Evolutionary conservation across 2,113 vertebrate genomes (phyloP).

Genomic region (Athene cunicularia): DNA sequence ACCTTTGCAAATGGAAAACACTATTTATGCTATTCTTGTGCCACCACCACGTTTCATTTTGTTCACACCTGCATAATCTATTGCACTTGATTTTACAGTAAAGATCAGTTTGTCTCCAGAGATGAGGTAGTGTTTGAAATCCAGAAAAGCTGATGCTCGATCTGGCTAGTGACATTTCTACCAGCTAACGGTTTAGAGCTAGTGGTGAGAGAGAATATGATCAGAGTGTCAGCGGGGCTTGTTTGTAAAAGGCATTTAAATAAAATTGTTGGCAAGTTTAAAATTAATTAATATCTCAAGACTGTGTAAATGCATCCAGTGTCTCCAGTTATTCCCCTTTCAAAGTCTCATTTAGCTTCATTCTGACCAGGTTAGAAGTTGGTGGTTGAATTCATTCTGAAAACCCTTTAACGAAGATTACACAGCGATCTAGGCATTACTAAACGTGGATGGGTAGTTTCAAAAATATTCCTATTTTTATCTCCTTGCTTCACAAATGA

Average conservation of each 20-base stretch:
- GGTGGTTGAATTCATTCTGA: neutral
- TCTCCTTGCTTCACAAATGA: neutral
- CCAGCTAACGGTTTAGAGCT: neutral
- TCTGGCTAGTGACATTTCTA: neutral
- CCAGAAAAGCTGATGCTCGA: neutral
- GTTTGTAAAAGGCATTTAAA: neutral
- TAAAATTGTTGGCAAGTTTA: neutral
- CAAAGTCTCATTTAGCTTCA: neutral
- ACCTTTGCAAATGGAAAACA: neutral
- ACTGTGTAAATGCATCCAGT: neutral
- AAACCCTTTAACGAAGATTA: neutral
- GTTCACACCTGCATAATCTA: neutral
- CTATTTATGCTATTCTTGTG: neutral
- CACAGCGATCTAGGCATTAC: neutral
- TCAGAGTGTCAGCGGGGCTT: neutral
- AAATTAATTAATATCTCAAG: neutral
- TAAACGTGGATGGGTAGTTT: neutral
- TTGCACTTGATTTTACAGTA: neutral
- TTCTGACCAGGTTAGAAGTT: neutral
- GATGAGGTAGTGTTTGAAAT: neutral
- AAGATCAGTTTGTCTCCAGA: neutral
- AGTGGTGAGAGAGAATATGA: neutral
- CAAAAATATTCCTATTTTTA: neutral
- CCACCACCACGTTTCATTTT: neutral
- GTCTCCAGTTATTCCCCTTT: neutral